phyloP scores from a whole-genome alignment of 1,140 invertebrate species.

The Trissolcus basalis region DNA sequence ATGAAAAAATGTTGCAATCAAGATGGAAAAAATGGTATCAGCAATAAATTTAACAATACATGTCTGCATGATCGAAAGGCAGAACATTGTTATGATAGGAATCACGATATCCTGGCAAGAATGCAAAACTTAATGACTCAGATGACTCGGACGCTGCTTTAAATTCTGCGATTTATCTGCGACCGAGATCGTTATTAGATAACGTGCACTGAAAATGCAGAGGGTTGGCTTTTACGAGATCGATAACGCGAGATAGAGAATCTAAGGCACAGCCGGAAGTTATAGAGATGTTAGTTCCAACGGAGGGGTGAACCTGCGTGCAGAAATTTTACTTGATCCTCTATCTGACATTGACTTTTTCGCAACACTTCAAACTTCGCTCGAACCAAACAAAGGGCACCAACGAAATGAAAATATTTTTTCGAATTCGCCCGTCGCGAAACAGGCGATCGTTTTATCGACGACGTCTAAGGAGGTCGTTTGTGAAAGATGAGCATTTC shows the following conservation, averaged over 20 bases:
- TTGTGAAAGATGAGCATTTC: constrained; percentile 1
- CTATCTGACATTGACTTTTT: not conserved
- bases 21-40: not conserved
- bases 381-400: too few relatives aligned
- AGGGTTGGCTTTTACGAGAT: constrained; percentile 48
- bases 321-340: constrained; percentile 12
- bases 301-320: constrained; percentile 37
- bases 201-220: constrained; percentile 32
- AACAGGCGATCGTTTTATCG: too few relatives aligned
- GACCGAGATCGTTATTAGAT: constrained; percentile 48
- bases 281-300: constrained; percentile 44
- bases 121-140: constrained; percentile 56
- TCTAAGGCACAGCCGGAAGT: constrained; percentile 49
- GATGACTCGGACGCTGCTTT: constrained; percentile 48
- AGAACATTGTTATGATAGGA: constrained; percentile 39
- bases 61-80: constrained; percentile 19
- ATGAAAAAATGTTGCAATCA: too few relatives aligned
- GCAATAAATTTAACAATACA: constrained; percentile 33
- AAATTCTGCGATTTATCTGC: constrained; percentile 50
- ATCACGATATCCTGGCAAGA: constrained; percentile 34
- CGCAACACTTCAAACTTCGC: not conserved
- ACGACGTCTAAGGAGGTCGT: not conserved
- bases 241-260: constrained; percentile 48
- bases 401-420: too few relatives aligned
- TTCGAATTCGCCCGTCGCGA: too few relatives aligned